Percentiles rank a stretch among this genome's conserved stretches.
Evolutionary conservation across 2,113 vertebrate genomes (phyloP).

Genomic region (Lycaon pictus): DNA sequence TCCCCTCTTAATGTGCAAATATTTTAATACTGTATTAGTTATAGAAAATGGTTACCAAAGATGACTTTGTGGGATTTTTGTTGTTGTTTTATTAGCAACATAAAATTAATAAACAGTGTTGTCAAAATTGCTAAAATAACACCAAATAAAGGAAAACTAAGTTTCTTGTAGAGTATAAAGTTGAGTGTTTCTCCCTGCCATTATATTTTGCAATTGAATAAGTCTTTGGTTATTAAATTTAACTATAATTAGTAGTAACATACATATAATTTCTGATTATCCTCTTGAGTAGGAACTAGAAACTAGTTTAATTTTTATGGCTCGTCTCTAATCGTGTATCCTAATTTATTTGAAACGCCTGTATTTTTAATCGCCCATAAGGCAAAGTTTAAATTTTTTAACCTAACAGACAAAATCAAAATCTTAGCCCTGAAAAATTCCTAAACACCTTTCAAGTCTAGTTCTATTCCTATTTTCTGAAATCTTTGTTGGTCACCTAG

Average conservation of each 20-base stretch:
- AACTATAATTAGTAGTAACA: not conserved
- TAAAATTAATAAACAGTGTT: conserved; percentile 3
- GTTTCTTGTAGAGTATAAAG: not conserved
- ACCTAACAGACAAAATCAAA: conserved; percentile 20
- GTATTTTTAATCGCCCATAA: not conserved
- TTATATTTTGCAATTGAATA: conserved; percentile 20
- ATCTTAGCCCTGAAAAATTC: not conserved
- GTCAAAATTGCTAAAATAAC: conserved; percentile 19
- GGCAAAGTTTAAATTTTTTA: conserved; percentile 34
- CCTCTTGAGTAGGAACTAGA: conserved; percentile 13
- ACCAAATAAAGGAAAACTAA: conserved; percentile 28
- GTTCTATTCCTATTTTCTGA: not conserved
- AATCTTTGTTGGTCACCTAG: not conserved
- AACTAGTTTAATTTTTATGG: conserved; percentile 7
- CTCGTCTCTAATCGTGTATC: not conserved
- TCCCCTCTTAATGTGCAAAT: not conserved
- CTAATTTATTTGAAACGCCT: not conserved
- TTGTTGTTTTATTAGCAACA: not conserved
- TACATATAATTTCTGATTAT: conserved; percentile 35
- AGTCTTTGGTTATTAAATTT: not conserved
- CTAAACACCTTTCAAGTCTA: not conserved
- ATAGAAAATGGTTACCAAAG: not conserved
- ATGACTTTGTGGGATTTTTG: not conserved
- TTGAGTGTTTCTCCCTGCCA: not conserved
- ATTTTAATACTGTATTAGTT: conserved; percentile 45